Percentiles rank a stretch among this genome's conserved stretches.
Evolutionary conservation across 2,797 vertebrate species (phyloP).

Genomic region (Ctenopoma kingsleyae): DNA sequence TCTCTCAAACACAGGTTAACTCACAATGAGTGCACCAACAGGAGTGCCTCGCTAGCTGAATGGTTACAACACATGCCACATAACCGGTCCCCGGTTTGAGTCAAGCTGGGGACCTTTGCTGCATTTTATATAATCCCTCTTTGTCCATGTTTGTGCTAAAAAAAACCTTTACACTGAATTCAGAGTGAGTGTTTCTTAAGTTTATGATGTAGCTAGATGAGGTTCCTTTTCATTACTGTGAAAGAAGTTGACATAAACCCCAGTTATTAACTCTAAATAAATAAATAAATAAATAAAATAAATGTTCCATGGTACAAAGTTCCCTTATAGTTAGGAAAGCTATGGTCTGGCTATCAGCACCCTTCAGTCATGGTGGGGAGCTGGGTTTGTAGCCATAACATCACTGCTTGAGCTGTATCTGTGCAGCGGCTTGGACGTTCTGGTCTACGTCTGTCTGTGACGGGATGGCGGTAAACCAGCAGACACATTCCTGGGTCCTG

Average conservation of each 20-base stretch:
- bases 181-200: background rate
- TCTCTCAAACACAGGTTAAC: background rate
- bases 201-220: background rate
- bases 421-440: conserved; percentile 33
- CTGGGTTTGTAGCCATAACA: conserved; percentile 63
- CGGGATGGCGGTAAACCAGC: conserved; percentile 54
- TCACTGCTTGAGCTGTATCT: conserved; percentile 16
- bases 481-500: conserved; percentile 62
- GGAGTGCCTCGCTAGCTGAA: too few relatives aligned
- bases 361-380: conserved; percentile 39
- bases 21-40: background rate
- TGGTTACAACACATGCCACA: too few relatives aligned
- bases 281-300: conserved; percentile 10
- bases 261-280: background rate
- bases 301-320: conserved; percentile 37
- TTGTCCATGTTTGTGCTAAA: too few relatives aligned
- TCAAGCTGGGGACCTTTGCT: too few relatives aligned
- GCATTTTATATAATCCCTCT: too few relatives aligned
- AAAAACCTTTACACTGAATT: too few relatives aligned
- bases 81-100: too few relatives aligned
- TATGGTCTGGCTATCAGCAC: conserved; percentile 52
- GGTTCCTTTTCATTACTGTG: background rate
- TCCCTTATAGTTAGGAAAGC: conserved; percentile 16
- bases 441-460: conserved; percentile 36
- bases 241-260: conserved; percentile 4